Percentiles rank a stretch among this genome's conserved stretches.
Evolutionary conservation across 1,140 invertebrate genomes (phyloP).

Genomic region (Pygmarrhopalites habei): DNA sequence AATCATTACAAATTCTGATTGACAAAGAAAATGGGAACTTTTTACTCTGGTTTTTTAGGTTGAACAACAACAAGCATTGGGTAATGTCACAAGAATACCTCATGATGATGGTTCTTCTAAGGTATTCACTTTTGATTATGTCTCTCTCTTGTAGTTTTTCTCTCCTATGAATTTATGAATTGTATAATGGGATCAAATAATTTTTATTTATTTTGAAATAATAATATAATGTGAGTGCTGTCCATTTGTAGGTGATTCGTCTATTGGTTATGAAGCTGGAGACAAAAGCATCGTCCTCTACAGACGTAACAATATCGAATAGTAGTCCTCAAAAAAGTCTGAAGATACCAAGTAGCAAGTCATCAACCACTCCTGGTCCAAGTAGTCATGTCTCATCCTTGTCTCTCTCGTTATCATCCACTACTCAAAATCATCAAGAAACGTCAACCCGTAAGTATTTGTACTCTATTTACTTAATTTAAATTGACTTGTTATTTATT

Average conservation of each 20-base stretch:
- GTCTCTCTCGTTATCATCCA: slow-evolving; percentile 36
- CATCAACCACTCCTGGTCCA: slow-evolving; percentile 52
- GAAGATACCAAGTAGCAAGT: slow-evolving; percentile 50
- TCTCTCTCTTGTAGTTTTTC: too few species aligned
- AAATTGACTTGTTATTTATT: background rate
- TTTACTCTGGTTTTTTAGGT: slow-evolving; percentile 10
- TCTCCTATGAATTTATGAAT: too few species aligned
- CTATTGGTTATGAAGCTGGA: slow-evolving; percentile 33
- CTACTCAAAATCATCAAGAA: slow-evolving; percentile 18
- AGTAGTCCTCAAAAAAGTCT: slow-evolving; percentile 29
- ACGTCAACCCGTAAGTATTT: slow-evolving; percentile 8
- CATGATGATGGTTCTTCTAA: slow-evolving; percentile 32
- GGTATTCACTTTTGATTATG: too few species aligned
- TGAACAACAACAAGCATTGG: slow-evolving; percentile 31
- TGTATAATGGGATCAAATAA: too few species aligned
- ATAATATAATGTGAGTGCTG: too few species aligned
- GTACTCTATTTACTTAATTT: background rate
- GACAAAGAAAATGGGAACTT: too few species aligned
- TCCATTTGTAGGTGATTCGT: slow-evolving; percentile 25
- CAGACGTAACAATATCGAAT: slow-evolving; percentile 4
- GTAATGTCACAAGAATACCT: slow-evolving; percentile 13
- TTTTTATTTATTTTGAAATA: too few species aligned
- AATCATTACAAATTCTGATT: too few species aligned
- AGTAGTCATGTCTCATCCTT: slow-evolving; percentile 50
- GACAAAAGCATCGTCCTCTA: slow-evolving; percentile 24